Evolutionary conservation across 2,888 invertebrate species (phyloP), one percentile per base, ranked within the genome.

Genomic region (Cheilosia vernalis): DNA sequence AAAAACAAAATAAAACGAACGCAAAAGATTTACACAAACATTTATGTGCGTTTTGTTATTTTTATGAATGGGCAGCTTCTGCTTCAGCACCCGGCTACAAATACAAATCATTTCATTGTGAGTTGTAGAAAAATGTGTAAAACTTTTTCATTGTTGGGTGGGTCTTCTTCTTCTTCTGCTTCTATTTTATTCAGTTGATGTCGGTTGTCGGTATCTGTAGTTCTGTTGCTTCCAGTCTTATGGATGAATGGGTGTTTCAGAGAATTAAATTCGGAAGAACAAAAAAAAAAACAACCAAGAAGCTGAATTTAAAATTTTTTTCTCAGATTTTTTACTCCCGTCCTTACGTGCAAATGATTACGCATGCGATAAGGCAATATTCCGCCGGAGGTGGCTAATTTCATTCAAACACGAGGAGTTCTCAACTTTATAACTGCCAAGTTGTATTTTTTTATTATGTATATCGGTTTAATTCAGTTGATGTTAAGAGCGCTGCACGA

Each of bases 121-220:
- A 77, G 77, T 77, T 82, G 82, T 82, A 72, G 82, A 77, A 61
- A 77, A 55, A 72, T 77, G 77, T 82, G 82, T 77, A 67, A 63
- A 77, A 76, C 56, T 56, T 58, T 72, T 70, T 66, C 63, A 47
- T 64, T 58, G 47, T 73, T 73, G 61, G 53, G 56, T 27, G 60
- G 17, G 55, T 53, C 58, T 66, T 40, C 15, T 30, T 15, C 27
- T 19, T 30, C 44, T 47, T 7, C 53, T 53, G 42, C 4, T 30
- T 33, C 9, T 15, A 13, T 63, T 78, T 69, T 70, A 51, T 51
- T 58, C 17, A 61, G 21, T 27, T 51, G 51, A 15, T 13, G 15
- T 44, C 44, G 44, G 44, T 44, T 13, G 15, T 44, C 44, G 44
- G 44, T 44, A 17, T 44, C 47, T 47, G 47, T 37, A 47, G 42